Percentiles rank a stretch among this genome's conserved stretches.
Evolutionary conservation across 2,113 vertebrate species (phyloP).

Genomic region (Steatornis caripensis): DNA sequence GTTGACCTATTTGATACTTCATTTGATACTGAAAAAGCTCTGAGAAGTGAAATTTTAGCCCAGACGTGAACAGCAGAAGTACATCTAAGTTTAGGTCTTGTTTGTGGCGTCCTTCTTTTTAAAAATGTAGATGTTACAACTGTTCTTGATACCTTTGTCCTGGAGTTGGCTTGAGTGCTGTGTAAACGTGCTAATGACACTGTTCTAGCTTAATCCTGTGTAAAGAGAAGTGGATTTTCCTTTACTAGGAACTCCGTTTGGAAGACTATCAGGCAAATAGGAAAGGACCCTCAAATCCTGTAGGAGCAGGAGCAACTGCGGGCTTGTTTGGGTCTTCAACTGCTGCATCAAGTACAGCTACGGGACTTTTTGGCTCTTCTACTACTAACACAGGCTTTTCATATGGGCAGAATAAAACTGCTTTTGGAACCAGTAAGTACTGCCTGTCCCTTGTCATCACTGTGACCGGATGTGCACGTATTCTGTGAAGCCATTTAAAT

Average conservation of each 20-base stretch:
- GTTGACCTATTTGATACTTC: neutral
- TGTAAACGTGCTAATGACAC: fast-evolving
- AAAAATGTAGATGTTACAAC: neutral
- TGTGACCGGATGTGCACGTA: fast-evolving
- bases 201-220: neutral
- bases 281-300: slow-evolving; percentile 89
- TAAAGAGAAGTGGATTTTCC: neutral
- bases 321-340: slow-evolving; percentile 83
- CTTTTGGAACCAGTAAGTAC: slow-evolving; percentile 86
- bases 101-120: neutral
- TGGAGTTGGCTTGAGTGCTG: neutral
- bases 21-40: neutral
- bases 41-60: neutral
- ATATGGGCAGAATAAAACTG: slow-evolving; percentile 87
- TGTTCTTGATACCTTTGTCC: neutral
- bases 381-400: slow-evolving; percentile 85
- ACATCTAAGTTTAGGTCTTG: neutral
- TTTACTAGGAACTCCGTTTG: slow-evolving; percentile 81
- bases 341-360: slow-evolving; percentile 81
- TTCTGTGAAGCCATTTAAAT: neutral
- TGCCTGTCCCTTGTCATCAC: neutral
- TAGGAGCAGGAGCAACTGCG: slow-evolving; percentile 76
- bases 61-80: neutral
- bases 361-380: slow-evolving; percentile 87
- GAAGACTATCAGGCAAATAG: slow-evolving; percentile 95